A percentile compares a stretch with the other conserved stretches of the same genome.
phyloP scores from a whole-genome alignment of 2,888 invertebrate genomes.

The Cyclophora albipunctata region DNA sequence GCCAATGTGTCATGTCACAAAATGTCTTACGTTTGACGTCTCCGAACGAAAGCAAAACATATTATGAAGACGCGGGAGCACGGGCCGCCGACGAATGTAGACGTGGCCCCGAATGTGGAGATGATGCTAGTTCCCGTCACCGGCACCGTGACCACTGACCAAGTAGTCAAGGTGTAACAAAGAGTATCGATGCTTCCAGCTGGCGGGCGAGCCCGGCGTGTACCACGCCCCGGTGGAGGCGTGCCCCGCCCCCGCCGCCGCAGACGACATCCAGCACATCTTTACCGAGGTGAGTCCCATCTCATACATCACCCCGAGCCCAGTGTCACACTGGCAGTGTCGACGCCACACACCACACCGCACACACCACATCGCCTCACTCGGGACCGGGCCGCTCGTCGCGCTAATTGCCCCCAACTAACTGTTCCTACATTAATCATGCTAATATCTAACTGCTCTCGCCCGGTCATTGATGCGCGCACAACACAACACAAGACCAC shows the following conservation, averaged over 20 bases:
- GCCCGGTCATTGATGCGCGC: not conserved
- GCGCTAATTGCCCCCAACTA: constrained; percentile 18
- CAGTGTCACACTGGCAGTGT: constrained; percentile 4
- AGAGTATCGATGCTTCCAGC: not conserved
- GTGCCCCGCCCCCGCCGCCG: constrained; percentile 7
- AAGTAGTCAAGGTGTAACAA: no score
- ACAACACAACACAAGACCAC: not conserved
- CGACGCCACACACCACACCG: constrained; percentile 6
- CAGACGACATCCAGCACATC: constrained; percentile 36
- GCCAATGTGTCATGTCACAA: no score
- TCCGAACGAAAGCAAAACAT: no score
- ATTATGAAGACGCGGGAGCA: no score
- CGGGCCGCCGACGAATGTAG: no score
- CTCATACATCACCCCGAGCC: not conserved
- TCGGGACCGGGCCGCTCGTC: constrained; percentile 19
- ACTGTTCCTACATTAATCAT: not conserved
- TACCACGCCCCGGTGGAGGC: constrained; percentile 33
- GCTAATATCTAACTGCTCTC: not conserved
- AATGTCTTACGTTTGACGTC: no score
- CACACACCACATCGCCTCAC: constrained; percentile 8
- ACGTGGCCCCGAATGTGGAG: no score
- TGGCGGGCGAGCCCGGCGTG: constrained; percentile 23
- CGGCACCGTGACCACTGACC: no score
- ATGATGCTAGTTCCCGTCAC: no score
- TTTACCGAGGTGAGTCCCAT: constrained; percentile 40